Evolutionary conservation across 1,140 invertebrate genomes (phyloP).

Genomic region (Luehdorfia chinensis): DNA sequence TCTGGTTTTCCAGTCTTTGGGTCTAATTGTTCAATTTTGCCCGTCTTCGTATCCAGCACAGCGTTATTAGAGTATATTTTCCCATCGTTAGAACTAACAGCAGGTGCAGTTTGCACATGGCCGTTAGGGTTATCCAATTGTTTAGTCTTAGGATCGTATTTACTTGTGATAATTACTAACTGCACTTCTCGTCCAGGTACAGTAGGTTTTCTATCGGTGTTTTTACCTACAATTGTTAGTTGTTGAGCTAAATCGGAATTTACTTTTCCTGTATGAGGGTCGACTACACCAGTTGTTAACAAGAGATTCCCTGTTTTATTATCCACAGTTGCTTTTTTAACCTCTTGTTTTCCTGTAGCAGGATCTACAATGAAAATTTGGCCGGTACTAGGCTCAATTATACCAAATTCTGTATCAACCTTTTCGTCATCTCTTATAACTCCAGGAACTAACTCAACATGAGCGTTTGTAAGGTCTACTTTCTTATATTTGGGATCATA

Average conservation of each 20-base stretch:
- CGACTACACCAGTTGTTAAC: constrained; percentile 78
- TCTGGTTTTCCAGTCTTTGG: constrained; percentile 73
- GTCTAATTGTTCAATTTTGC: constrained; percentile 70
- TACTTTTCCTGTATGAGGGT: constrained; percentile 78
- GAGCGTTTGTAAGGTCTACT: constrained; percentile 76
- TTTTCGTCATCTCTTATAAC: constrained; percentile 70
- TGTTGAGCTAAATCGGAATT: constrained; percentile 72
- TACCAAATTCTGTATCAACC: constrained; percentile 74
- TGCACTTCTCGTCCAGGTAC: constrained; percentile 56
- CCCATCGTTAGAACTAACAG: constrained; percentile 62
- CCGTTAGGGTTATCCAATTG: constrained; percentile 71
- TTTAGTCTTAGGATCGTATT: constrained; percentile 73
- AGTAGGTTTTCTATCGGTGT: constrained; percentile 37
- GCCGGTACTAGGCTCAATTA: constrained; percentile 71
- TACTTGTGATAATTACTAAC: constrained; percentile 73
- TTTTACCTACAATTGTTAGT: constrained; percentile 61
- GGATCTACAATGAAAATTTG: constrained; percentile 66
- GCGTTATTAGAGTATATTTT: constrained; percentile 75
- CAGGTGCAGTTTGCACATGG: constrained; percentile 63
- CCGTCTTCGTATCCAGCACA: constrained; percentile 71
- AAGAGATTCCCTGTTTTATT: constrained; percentile 77
- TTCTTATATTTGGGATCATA: constrained; percentile 72
- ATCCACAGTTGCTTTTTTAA: constrained; percentile 72
- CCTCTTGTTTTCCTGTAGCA: constrained; percentile 50
- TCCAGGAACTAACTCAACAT: constrained; percentile 77